These are phyloP conservation scores for Lindbergichthys nudifrons DNA, from an alignment of 2,797 vertebrate genomes.

Conservation along the genomic window DNA sequence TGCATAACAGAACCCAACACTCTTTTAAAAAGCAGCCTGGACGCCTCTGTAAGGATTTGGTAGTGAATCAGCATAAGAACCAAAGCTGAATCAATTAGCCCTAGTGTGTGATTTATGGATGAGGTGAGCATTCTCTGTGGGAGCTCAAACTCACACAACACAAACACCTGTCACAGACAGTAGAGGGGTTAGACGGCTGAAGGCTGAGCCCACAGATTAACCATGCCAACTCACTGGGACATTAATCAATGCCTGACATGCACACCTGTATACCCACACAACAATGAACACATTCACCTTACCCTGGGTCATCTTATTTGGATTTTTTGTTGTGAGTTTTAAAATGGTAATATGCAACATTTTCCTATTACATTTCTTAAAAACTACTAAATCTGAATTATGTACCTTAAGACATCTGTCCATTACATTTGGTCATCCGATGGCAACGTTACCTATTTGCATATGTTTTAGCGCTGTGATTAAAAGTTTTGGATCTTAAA, in stretches of 20 bases:
- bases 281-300: background rate
- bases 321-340: background rate
- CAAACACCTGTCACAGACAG: constrained; percentile 57
- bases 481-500: too few species aligned
- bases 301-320: constrained; percentile 10
- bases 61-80: constrained; percentile 51
- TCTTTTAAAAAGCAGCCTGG: constrained; percentile 41
- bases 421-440: too few species aligned
- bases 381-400: too few species aligned
- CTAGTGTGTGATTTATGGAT: constrained; percentile 67
- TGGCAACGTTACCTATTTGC: too few species aligned
- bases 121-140: constrained; percentile 43
- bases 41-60: constrained; percentile 39
- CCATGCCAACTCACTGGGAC: constrained; percentile 34
- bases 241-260: constrained; percentile 57
- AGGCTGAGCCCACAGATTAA: constrained; percentile 64
- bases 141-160: constrained; percentile 44
- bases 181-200: constrained; percentile 27
- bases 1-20: constrained; percentile 61
- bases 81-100: constrained; percentile 63
- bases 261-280: constrained; percentile 21
- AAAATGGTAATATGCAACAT: background rate
- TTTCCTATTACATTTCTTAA: too few species aligned
- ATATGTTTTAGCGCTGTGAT: too few species aligned
- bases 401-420: too few species aligned